Evolutionary conservation across 2,888 invertebrate species (phyloP).

Genomic region (Hydrotaea diabolus): DNA sequence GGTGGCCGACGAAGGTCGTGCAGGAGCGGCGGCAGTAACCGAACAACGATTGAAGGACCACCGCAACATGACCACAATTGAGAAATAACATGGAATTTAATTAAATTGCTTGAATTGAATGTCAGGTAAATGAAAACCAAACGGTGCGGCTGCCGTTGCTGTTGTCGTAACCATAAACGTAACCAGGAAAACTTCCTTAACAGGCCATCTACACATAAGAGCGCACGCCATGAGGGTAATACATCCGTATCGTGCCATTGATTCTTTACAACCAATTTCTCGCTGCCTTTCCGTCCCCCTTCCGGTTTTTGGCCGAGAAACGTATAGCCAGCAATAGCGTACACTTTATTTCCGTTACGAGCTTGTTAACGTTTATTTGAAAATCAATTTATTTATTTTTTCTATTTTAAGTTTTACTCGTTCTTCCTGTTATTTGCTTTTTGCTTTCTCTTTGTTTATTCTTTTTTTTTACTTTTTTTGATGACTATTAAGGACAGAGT

Average conservation of each 20-base stretch:
- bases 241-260: not conserved
- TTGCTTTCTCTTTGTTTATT: constrained; percentile 5
- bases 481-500: not conserved
- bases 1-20: not conserved
- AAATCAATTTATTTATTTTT: constrained; percentile 46
- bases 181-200: not conserved
- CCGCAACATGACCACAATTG: constrained; percentile 15
- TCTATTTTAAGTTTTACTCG: not conserved
- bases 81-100: constrained; percentile 21
- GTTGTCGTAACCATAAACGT: not conserved
- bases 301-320: not conserved
- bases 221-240: not conserved
- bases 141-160: not conserved
- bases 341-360: constrained; percentile 45
- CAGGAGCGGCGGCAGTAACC: not conserved
- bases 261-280: constrained; percentile 18
- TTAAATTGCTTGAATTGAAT: constrained; percentile 35
- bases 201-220: not conserved
- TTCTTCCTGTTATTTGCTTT: too few relatives aligned
- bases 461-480: not conserved
- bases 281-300: not conserved
- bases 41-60: not conserved
- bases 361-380: constrained; percentile 33
- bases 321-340: not conserved
- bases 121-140: constrained; percentile 37